Evolutionary conservation across 2,797 vertebrate species (phyloP).

Genomic region (Diglossa cyanea): DNA sequence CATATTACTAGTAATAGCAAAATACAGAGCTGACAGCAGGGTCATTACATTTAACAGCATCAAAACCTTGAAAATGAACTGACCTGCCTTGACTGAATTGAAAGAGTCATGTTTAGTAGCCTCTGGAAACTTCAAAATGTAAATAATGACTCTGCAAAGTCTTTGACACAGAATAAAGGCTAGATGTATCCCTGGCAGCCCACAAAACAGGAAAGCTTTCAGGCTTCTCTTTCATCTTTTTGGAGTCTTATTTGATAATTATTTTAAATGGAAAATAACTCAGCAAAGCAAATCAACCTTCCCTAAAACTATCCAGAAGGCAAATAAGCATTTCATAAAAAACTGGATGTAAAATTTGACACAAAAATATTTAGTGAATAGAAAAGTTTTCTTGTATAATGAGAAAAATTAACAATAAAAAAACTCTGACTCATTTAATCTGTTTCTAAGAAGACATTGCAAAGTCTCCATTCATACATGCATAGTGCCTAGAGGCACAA

Average conservation of each 20-base stretch:
- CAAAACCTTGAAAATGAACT: neutral
- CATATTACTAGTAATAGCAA: neutral
- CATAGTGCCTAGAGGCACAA: neutral
- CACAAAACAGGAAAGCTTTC: neutral
- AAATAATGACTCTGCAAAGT: neutral
- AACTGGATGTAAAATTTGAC: neutral
- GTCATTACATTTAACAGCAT: neutral
- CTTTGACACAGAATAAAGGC: neutral
- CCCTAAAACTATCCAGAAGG: neutral
- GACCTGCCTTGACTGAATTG: neutral
- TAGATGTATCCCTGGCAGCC: neutral
- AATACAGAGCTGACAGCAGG: neutral
- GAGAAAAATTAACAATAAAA: neutral
- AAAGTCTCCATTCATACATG: neutral
- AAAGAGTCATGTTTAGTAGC: neutral
- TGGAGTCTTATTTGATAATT: neutral
- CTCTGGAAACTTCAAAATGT: neutral
- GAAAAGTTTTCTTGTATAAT: neutral
- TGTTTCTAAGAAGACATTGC: neutral
- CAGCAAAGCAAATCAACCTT: neutral
- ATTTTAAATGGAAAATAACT: neutral
- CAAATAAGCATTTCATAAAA: neutral
- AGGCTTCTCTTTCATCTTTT: neutral
- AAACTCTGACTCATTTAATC: neutral
- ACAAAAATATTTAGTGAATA: neutral